These are phyloP conservation scores for Benthosema pterotum DNA, from an alignment of 2,797 vertebrate species.

Conservation along the genomic window DNA sequence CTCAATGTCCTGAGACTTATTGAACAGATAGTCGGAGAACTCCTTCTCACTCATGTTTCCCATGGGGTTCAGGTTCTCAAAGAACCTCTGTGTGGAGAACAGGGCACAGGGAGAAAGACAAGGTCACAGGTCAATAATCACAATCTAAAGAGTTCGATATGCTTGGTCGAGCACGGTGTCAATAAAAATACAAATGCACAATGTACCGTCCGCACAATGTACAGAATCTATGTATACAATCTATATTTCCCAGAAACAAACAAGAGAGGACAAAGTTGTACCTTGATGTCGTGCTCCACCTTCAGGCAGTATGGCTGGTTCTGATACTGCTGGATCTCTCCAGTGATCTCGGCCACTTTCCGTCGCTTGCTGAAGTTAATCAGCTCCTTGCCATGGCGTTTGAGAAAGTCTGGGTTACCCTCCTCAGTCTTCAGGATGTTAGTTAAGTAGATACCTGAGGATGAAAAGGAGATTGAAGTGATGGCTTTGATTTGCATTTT, in stretches of 20 bases:
- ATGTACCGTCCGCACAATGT: no score
- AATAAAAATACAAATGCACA: no score
- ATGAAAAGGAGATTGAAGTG: neutral
- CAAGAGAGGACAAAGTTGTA: constrained; percentile 53
- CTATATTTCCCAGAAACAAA: no score
- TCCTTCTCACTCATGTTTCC: constrained; percentile 91
- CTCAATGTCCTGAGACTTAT: constrained; percentile 94
- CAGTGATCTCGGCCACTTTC: constrained; percentile 98
- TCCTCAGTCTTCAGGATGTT: constrained; percentile 99
- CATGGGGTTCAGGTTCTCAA: constrained; percentile 98
- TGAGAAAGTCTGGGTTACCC: constrained; percentile 96
- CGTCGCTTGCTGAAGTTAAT: constrained; percentile 99
- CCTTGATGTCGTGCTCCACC: constrained; percentile 92
- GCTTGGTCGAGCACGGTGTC: no score
- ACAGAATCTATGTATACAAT: no score
- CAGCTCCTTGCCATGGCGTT: constrained; percentile 92
- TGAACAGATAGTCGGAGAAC: constrained; percentile 95
- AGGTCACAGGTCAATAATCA: constrained; percentile 1
- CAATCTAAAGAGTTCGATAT: no score
- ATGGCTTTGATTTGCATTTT: no score
- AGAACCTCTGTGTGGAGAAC: constrained; percentile 86
- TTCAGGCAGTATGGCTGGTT: constrained; percentile 97
- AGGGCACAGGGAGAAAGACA: neutral
- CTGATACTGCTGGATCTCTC: constrained; percentile 99
- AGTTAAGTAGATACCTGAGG: constrained; percentile 94